Percentiles rank a stretch among this genome's conserved stretches.
Conservation (phyloP, 2,113 vertebrate genomes). For the Pelecanus crispus region DNA sequence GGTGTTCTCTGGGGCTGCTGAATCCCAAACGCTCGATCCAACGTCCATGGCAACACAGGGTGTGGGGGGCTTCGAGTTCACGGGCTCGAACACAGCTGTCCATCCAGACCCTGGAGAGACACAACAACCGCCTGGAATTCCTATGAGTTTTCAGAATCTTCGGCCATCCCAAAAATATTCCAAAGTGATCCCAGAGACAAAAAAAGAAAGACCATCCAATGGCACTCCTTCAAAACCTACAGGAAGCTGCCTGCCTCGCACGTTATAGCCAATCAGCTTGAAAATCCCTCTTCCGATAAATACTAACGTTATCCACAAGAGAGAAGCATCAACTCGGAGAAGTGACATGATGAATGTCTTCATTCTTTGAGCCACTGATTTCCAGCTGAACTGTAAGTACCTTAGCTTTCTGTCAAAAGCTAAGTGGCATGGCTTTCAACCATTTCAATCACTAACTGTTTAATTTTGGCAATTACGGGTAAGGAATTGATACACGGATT, state of each 20-base stretch:
- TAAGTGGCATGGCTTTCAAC: not conserved
- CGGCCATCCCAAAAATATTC: not conserved
- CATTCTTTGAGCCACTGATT: no score
- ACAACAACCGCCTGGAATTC: not conserved
- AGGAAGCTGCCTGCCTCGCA: not conserved
- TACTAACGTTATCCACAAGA: not conserved
- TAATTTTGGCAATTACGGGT: not conserved
- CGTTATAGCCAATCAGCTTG: accelerated
- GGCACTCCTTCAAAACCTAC: accelerated
- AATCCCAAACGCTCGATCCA: conserved; percentile 79
- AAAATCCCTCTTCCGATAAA: not conserved
- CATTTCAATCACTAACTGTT: not conserved
- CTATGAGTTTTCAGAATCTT: accelerated
- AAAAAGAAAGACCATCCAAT: no score
- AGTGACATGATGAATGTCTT: accelerated
- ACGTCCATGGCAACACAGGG: conserved; percentile 71
- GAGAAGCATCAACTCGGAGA: not conserved
- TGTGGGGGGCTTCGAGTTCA: not conserved
- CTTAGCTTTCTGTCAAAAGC: not conserved
- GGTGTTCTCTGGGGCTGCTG: not conserved
- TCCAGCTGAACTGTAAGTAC: not conserved
- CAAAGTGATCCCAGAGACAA: not conserved
- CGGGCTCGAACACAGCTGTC: conserved; percentile 80
- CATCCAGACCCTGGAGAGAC: conserved; percentile 72
- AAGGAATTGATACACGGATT: accelerated